Conservation (phyloP, 2,797 vertebrate species). For the Liasis olivaceus region DNA sequence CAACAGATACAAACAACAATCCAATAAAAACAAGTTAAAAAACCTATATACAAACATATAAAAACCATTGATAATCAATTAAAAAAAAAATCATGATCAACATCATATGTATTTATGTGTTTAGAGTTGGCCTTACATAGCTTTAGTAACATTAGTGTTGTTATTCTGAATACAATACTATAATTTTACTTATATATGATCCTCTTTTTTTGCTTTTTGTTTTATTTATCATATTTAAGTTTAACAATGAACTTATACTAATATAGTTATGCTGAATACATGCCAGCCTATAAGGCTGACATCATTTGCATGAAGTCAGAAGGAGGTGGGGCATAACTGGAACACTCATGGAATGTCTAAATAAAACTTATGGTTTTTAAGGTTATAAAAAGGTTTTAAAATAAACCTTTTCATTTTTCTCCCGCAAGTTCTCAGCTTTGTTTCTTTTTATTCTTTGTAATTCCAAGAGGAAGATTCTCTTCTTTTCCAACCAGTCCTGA, state of each 20-base stretch:
- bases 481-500: slow-evolving; percentile 90
- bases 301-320: neutral
- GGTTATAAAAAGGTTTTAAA: slow-evolving; percentile 27
- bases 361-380: neutral
- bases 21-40: neutral
- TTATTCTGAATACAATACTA: neutral
- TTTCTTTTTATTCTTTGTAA: slow-evolving; percentile 79
- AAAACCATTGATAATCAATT: neutral
- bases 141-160: neutral
- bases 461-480: slow-evolving; percentile 77
- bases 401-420: slow-evolving; percentile 71
- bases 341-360: neutral
- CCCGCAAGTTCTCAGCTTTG: slow-evolving; percentile 76
- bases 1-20: neutral
- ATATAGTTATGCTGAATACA: neutral
- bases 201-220: neutral
- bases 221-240: neutral
- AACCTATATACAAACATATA: neutral
- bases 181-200: neutral
- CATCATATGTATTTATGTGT: neutral
- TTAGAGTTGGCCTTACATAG: neutral
- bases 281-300: neutral
- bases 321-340: neutral
- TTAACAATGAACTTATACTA: neutral
- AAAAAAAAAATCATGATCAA: neutral